Conservation (phyloP, 2,797 vertebrate species). For the Sebastes itinus region DNA sequence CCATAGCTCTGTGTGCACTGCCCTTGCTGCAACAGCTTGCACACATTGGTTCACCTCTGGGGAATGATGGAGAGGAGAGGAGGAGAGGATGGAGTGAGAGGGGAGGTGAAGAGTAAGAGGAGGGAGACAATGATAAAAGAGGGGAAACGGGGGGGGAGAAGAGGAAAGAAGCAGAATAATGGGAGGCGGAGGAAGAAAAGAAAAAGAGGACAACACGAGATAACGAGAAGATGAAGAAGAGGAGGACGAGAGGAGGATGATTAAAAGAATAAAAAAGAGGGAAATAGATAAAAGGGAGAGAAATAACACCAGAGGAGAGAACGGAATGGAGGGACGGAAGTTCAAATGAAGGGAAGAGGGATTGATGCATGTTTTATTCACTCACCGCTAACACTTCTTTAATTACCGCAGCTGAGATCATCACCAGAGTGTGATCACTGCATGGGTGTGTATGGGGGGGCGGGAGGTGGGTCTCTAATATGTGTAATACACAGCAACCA, state of each 20-base stretch:
- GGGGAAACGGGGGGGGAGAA: neutral
- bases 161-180: neutral
- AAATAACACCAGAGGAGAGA: neutral
- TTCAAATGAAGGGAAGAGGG: conserved; percentile 37
- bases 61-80: conserved; percentile 44
- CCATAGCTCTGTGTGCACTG: conserved; percentile 38
- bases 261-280: neutral
- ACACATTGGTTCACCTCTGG: conserved; percentile 58
- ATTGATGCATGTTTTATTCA: conserved; percentile 71
- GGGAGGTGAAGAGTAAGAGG: conserved; percentile 3
- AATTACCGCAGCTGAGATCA: conserved; percentile 58
- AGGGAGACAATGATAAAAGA: conserved; percentile 41
- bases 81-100: conserved; percentile 8
- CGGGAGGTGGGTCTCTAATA: neutral
- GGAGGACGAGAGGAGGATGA: neutral
- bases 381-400: conserved; percentile 58
- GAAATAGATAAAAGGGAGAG: conserved; percentile 9
- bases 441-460: neutral
- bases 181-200: neutral
- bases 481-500: conserved; percentile 26
- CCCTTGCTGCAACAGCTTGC: conserved; percentile 68
- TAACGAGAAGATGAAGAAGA: neutral
- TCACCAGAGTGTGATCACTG: conserved; percentile 33
- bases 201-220: neutral
- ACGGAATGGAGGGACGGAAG: conserved; percentile 25